Base-by-base conservation (phyloP, 2,797 vertebrate genomes). In the Coregonus suidteri region DNA sequence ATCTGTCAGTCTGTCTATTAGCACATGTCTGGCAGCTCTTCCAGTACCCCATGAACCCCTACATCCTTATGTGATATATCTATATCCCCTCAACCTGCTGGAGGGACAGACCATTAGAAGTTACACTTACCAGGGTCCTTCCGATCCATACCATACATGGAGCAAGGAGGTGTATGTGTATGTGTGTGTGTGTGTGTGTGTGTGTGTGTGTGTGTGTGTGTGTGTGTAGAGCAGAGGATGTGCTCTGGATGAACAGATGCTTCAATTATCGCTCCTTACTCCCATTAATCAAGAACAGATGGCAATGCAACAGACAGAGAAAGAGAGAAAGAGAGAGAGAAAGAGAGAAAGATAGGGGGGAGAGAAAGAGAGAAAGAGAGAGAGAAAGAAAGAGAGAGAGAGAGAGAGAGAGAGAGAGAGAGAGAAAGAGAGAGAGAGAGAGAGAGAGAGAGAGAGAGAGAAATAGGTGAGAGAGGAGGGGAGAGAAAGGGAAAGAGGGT, bases 241-340 rank as follows among this genome's bases (percentile, higher is more conserved):
- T 81, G 13, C 85, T 72, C 82, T 73, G 81, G 80, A 89, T 78
- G 86, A 92, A 86, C 91, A 92, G 90, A 91, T 91, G 90, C 88
- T 89, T 89, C 86, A 88, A 91, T 92, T 91, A 91, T 84, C 80
- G 87, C 85, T 91, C 78, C 74, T 90, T 90, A 91, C 83, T 91
- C 88, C 85, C 89, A 91, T 89, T 92, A 91, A 92, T 91, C 73
- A 85, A 87, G 87, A 90, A 75, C 89, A 92, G 89, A 92, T 92
- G 90, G 90, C 73, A 3, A 81, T 82, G 83, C 81, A 82, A 76
- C 77, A 56, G 76, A 25, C 66, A 1, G 72, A 31, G 41, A 80
- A 35, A 67, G 35, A 35, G 31, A 14, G 11, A 59, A n/a, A 71
- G 13, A 30, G 20, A 37, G 20, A 34, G 31, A 35, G 30, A 35